Evolutionary conservation across 2,888 invertebrate genomes (phyloP).

Genomic region (Hololepta plana): DNA sequence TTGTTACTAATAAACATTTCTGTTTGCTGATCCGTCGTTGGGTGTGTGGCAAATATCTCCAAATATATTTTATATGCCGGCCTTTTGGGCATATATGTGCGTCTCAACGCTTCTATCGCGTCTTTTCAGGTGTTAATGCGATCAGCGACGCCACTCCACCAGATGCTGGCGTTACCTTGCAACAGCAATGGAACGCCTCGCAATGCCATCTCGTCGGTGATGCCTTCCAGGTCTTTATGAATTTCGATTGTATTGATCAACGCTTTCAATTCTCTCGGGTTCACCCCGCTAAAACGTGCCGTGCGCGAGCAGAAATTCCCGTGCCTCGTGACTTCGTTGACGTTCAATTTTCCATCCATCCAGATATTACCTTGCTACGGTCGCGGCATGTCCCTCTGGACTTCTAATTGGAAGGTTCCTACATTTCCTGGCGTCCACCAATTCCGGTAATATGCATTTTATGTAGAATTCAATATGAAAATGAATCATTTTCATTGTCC

Average conservation of each 20-base stretch:
- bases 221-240: constrained; percentile 9
- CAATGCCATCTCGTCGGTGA: constrained; percentile 9
- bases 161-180: constrained; percentile 7
- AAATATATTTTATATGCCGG: constrained; percentile 10
- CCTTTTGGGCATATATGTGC: constrained; percentile 8
- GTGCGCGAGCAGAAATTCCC: too few species aligned
- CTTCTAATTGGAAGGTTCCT: too few species aligned
- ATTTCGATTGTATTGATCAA: constrained; percentile 8
- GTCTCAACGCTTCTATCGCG: constrained; percentile 6
- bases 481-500: too few species aligned
- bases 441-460: too few species aligned
- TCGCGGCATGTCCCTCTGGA: too few species aligned
- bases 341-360: too few species aligned
- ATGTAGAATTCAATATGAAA: too few species aligned
- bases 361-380: too few species aligned
- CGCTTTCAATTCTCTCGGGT: constrained; percentile 7
- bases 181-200: constrained; percentile 7
- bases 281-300: too few species aligned
- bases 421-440: too few species aligned
- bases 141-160: constrained; percentile 9
- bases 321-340: too few species aligned
- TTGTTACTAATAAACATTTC: constrained; percentile 9
- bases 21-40: constrained; percentile 3
- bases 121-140: constrained; percentile 7
- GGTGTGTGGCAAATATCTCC: constrained; percentile 9